Evolutionary conservation across 1,140 invertebrate genomes (phyloP), one percentile per base, ranked within the genome.

Genomic region (Drosophila littoralis): DNA sequence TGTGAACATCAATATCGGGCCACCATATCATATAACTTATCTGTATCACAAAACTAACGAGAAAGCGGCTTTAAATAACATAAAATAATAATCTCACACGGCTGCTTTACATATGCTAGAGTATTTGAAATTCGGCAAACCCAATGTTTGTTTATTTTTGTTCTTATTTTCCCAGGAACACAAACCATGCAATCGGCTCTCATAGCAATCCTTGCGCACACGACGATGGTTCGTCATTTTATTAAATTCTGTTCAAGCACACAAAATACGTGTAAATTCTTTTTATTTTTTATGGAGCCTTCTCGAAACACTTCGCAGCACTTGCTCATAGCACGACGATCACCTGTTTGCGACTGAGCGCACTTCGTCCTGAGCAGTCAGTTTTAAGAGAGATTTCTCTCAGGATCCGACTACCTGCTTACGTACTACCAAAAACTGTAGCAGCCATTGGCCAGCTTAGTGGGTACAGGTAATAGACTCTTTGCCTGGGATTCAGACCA

Each of bases 271-370:
- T 9, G 32, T 45, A 46, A 50, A 40, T 15, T 10, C 9, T 46
- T 15, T 36, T 10, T 15, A 7, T 63, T 15, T 42, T 48, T 22
- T 48, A 32, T 35, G 48, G 35, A 36, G 22, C 17, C 45, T 58
- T 45, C 15, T 50, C n/a, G 12, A 32, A 35, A 6, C 42, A 42
- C 40, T 42, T 12, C 35, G 12, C 7, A 70, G 54, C 67, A 69
- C 57, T 75, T 61, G 79, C 59, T 81, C 80, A 51, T 79, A 7
- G 71, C 73, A 64, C 59, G 64, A 77, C 82, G 78, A 86, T 91
- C 90, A 91, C 90, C 90, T 91, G 90, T 91, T 57, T 76, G 71
- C 70, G 68, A 91, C 90, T 91, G 90, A 85, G 57, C 66, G 45
- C 46, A 48, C 38, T 63, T 51, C 55, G 33, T 13, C 12, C 38